A percentile compares a stretch with the other conserved stretches of the same genome.
Conservation (phyloP, 2,888 invertebrate genomes). For the Cephonodes hylas region DNA sequence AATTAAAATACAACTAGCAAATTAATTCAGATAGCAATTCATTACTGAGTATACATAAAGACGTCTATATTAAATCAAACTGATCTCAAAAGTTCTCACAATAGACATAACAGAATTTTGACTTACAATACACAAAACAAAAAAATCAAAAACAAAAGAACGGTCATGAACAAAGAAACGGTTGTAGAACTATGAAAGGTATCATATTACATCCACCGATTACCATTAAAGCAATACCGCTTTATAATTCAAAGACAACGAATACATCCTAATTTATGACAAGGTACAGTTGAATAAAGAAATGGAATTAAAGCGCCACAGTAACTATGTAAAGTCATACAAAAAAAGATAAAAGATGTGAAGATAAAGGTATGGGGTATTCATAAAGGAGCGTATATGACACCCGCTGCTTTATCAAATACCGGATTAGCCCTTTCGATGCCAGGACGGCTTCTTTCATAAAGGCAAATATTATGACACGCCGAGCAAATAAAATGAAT, state of each 20-base stretch:
- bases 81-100: background rate
- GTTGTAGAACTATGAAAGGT: conserved; percentile 56
- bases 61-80: background rate
- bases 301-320: conserved; percentile 76
- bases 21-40: background rate
- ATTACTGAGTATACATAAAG: background rate
- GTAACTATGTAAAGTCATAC: conserved; percentile 58
- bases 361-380: conserved; percentile 71
- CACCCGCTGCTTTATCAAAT: conserved; percentile 79
- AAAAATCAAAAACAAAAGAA: conserved; percentile 18
- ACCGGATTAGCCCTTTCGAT: conserved; percentile 68
- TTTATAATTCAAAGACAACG: conserved; percentile 77
- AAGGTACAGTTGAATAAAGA: conserved; percentile 75
- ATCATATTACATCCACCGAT: conserved; percentile 79
- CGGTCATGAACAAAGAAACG: conserved; percentile 47
- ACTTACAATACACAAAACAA: conserved; percentile 17
- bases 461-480: conserved; percentile 75
- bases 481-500: conserved; percentile 57
- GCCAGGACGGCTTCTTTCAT: conserved; percentile 58
- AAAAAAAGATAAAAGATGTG: conserved; percentile 61
- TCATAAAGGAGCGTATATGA: conserved; percentile 62
- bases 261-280: conserved; percentile 75
- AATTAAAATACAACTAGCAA: background rate
- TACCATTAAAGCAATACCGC: conserved; percentile 78
- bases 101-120: background rate